Base-by-base conservation (phyloP, 1,140 invertebrate species). In the Pomacea maculata region DNA sequence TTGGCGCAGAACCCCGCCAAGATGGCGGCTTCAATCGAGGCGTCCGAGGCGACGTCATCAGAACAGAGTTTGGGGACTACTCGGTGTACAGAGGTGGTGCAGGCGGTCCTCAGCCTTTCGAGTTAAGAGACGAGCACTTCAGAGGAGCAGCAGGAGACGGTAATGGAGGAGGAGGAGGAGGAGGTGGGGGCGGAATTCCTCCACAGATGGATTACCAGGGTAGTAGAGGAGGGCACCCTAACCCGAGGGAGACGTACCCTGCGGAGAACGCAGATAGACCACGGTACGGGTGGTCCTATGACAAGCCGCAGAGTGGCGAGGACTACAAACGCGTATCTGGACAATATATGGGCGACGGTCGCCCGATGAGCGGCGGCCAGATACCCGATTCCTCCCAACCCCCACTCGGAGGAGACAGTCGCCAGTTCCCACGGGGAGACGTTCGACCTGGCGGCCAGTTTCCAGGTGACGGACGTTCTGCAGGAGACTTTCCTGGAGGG, bases 21-120 rank as follows among this genome's bases (percentile, higher is more conserved):
- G 78, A 83, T 15, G 78, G 72, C 1, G 75, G 52, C 57, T 85
- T 85, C 78, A 83, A 83, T 75, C 81, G 84, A 8, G 81, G 82
- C 14, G 79, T 78, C 14, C 81, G 82, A 19, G 83, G 84, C 3
- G 87, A 88, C 78, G 72, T 86, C 34, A 81, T 88, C 68, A 78
- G 85, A 71, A 85, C 83, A 3, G 85, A 86, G 71, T 86, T 80
- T 70, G 84, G 86, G 3, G 84, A 86, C n/a, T 87, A 83, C 80
- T 83, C 83, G 3, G 83, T 83, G 9, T 87, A 85, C 79, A 74
- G 79, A 17, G 83, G 84, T 11, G 71, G 74, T 8, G 25, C 54
- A 21, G 70, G 67, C 17, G 19, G 75, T 12, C 81, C 70, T 45
- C 82, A 82, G 64, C 72, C 72, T 68, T 68, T 78, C 14, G 80